These are phyloP conservation scores for Leptinotarsa rubiginosa DNA, from an alignment of 2,888 invertebrate genomes.

Conservation along the genomic window DNA sequence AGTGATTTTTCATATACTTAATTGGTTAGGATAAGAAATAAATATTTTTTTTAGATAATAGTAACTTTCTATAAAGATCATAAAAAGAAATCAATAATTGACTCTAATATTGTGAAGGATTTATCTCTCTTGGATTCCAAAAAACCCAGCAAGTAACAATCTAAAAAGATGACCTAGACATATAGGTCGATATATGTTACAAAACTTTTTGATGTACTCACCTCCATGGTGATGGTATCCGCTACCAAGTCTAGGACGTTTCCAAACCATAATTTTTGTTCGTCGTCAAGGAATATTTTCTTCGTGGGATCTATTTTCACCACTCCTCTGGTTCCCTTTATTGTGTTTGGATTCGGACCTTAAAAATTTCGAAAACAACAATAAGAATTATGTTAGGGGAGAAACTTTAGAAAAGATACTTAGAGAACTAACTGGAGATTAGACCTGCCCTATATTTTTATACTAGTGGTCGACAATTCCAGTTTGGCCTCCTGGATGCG, in stretches of 20 bases:
- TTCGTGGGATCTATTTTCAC: constrained; percentile 54
- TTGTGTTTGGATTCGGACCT: constrained; percentile 68
- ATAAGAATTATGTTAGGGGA: background rate
- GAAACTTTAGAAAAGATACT: background rate
- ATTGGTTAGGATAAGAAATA: too few species aligned
- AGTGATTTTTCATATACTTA: too few species aligned
- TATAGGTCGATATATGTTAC: too few species aligned
- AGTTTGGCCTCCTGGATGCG: too few species aligned
- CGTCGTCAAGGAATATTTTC: constrained; percentile 47
- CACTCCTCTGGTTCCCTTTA: constrained; percentile 71
- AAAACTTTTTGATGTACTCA: constrained; percentile 37
- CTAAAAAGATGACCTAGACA: too few species aligned
- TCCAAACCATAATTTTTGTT: constrained; percentile 60
- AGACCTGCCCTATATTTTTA: background rate
- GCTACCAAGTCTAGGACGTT: constrained; percentile 57
- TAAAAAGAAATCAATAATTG: too few species aligned
- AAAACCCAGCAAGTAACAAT: too few species aligned
- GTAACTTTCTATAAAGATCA: too few species aligned
- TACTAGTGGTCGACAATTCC: background rate
- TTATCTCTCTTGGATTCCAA: too few species aligned
- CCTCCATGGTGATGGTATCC: constrained; percentile 65
- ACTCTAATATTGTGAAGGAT: too few species aligned
- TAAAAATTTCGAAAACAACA: constrained; percentile 19
- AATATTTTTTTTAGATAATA: too few species aligned
- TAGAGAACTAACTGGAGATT: background rate